Evolutionary conservation across 2,888 invertebrate genomes (phyloP), one percentile per base, ranked within the genome.

Genomic region (Drosophila algonquin): DNA sequence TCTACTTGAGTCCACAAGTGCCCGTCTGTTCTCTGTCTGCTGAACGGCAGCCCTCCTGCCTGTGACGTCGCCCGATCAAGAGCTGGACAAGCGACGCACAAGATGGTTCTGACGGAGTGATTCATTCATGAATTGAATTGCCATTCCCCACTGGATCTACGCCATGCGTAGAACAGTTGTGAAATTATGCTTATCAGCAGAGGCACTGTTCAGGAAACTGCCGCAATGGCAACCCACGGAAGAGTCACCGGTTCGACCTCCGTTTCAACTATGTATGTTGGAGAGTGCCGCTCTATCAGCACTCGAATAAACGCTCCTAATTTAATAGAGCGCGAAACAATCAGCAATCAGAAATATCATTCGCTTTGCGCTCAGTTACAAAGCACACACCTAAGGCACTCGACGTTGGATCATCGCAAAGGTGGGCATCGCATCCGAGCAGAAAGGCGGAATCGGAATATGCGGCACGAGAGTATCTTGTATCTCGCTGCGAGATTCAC

Each of bases 161-260:
- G 14, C 14, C 40, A 83, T 63, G 65, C 76, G 73, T 69, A 48
- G 60, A 53, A 21, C 63, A 68, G 62, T 64, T 48, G 75, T 62
- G 68, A 86, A 83, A 83, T 80, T 35, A 16, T 46, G 52, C 61
- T 80, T 86, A 86, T 81, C 86, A 70, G 18, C 46, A 3, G 24
- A 1, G n/a, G 57, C 65, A 12, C 35, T 35, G 14, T 35, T 12
- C 12, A 35, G 35, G 35, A 35, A 35, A 24, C 71, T 30, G 10
- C 70, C 68, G 21, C 9, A 45, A 47, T 4, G 50, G 3, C 47
- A 47, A 46, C 16, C 55, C 10, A 56, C 52, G 45, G 16, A 44
- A 40, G 40, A 40, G 14, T 14, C 40, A 40, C 40, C 14, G 14
- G 6, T 12, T 40, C 40, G 40, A 40, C 40, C 40, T 40, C 40